Conservation (phyloP, 2,888 invertebrate species). For the Drosophila testacea region DNA sequence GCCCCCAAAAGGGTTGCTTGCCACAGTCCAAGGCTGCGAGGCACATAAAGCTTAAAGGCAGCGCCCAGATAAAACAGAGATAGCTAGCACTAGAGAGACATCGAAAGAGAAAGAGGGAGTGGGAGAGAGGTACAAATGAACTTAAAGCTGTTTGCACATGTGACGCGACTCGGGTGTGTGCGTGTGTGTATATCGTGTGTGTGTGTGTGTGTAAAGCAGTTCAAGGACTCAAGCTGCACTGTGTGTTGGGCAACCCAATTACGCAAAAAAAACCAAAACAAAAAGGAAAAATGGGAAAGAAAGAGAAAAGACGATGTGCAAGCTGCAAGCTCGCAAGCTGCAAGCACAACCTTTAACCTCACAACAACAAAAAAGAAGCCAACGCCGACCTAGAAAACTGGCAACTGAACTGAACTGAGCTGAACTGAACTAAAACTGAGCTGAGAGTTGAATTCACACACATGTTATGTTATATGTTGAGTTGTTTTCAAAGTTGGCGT, state of each 20-base stretch:
- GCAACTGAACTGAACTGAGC: constrained; percentile 27
- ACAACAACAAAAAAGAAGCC: constrained; percentile 16
- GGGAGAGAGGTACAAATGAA: constrained; percentile 15
- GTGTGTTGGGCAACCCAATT: constrained; percentile 68
- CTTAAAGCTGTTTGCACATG: constrained; percentile 51
- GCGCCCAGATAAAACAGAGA: constrained; percentile 1
- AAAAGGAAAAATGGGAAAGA: constrained; percentile 3
- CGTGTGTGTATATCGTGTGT: constrained; percentile 18
- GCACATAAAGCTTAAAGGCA: constrained; percentile 22
- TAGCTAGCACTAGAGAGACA: not conserved
- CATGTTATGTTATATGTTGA: constrained; percentile 29
- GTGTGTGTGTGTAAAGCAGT: constrained; percentile 47
- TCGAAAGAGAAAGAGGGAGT: not conserved
- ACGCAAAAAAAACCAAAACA: constrained; percentile 59
- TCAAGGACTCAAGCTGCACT: constrained; percentile 52
- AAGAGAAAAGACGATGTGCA: constrained; percentile 13
- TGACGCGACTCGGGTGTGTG: constrained; percentile 35
- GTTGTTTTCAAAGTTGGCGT: constrained; percentile 70
- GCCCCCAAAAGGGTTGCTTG: constrained; percentile 29
- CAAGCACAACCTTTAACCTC: constrained; percentile 65
- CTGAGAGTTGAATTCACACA: constrained; percentile 8
- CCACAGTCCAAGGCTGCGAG: constrained; percentile 19
- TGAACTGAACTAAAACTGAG: constrained; percentile 9
- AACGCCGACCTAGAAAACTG: constrained; percentile 70
- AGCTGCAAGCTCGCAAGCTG: constrained; percentile 24